Evolutionary conservation across 2,113 vertebrate species (phyloP).

Genomic region (Colaptes auratus): DNA sequence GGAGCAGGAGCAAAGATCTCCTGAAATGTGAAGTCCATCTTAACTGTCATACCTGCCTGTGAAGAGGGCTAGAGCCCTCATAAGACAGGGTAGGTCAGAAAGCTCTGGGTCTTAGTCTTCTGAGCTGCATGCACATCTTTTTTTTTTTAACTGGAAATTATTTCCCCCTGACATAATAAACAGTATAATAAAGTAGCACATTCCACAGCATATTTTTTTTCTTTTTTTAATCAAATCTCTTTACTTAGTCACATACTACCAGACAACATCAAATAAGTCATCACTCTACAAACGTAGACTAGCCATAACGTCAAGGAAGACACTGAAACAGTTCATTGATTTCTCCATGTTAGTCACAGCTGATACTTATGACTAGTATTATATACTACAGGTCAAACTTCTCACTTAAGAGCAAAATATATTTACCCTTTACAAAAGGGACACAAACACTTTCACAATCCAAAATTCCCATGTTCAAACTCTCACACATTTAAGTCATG

Average conservation of each 20-base stretch:
- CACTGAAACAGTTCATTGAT: background rate
- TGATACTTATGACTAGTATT: background rate
- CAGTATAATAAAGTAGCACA: background rate
- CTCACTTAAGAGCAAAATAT: background rate
- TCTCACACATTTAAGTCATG: background rate
- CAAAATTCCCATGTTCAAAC: background rate
- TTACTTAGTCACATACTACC: background rate
- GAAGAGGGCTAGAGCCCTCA: background rate
- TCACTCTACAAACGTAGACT: background rate
- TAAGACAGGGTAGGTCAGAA: accelerated
- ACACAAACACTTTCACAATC: background rate
- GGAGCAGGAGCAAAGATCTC: background rate
- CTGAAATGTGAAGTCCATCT: background rate
- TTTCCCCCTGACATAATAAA: background rate
- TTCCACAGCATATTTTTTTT: background rate
- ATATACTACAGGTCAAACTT: background rate
- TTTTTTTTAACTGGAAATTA: background rate
- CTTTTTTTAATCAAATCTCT: background rate
- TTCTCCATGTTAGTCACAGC: background rate
- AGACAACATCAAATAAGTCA: background rate
- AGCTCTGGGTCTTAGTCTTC: background rate
- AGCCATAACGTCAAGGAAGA: background rate
- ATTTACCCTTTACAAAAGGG: background rate
- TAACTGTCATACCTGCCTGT: background rate
- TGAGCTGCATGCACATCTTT: background rate